These are phyloP conservation scores for Telenomus remus DNA, from an alignment of 1,140 invertebrate species.

Conservation along the genomic window DNA sequence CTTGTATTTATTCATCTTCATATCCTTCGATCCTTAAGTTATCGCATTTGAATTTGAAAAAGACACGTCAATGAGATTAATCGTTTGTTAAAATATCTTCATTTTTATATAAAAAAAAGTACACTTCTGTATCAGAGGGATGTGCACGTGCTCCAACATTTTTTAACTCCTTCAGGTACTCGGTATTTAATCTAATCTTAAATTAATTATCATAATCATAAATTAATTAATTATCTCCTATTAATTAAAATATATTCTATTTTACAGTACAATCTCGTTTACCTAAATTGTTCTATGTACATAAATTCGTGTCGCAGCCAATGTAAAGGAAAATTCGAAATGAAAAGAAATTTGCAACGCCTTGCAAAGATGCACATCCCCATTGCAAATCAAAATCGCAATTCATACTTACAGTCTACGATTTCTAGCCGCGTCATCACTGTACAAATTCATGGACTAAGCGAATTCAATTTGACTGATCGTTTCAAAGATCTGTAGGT, in stretches of 20 bases:
- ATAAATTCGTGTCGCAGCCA: no score
- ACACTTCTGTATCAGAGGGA: slow-evolving; percentile 18
- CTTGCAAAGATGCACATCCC: slow-evolving; percentile 16
- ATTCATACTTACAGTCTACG: slow-evolving; percentile 39
- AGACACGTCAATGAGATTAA: no score
- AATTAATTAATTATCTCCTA: no score
- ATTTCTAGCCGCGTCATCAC: slow-evolving; percentile 37
- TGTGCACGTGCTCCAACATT: slow-evolving; percentile 17
- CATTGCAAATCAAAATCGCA: slow-evolving; percentile 10
- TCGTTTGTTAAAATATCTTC: background rate
- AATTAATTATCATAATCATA: no score
- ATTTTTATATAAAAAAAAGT: slow-evolving; percentile 18
- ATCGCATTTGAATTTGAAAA: no score
- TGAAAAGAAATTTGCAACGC: no score
- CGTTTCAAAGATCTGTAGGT: slow-evolving; percentile 28
- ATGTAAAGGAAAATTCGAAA: no score
- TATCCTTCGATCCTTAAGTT: no score
- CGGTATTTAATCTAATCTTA: slow-evolving; percentile 11
- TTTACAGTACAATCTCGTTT: slow-evolving; percentile 4
- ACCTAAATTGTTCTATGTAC: no score
- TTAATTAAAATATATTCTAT: background rate
- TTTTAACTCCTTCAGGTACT: slow-evolving; percentile 27
- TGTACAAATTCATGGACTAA: slow-evolving; percentile 50
- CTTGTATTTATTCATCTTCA: no score
- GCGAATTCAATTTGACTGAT: slow-evolving; percentile 34